These are phyloP conservation scores for Cheilosia soror DNA, from an alignment of 2,888 invertebrate species.

Conservation along the genomic window DNA sequence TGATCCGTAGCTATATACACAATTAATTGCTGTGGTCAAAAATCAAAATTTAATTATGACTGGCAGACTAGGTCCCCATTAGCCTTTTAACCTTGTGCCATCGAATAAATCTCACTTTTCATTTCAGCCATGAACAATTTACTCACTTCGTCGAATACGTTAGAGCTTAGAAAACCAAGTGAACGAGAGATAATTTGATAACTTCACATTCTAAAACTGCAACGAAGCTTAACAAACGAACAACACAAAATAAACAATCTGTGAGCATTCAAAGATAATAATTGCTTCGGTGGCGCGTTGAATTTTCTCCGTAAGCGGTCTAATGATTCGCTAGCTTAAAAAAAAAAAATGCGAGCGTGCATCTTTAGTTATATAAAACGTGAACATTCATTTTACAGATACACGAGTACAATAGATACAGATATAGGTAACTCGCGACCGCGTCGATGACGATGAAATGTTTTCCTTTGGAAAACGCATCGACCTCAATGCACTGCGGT, in stretches of 20 bases:
- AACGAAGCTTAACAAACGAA: slow-evolving; percentile 56
- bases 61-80: background rate
- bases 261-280: slow-evolving; percentile 39
- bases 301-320: slow-evolving; percentile 67
- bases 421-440: background rate
- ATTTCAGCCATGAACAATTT: background rate
- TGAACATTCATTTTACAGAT: slow-evolving; percentile 15
- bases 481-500: slow-evolving; percentile 63
- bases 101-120: slow-evolving; percentile 17
- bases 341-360: slow-evolving; percentile 39
- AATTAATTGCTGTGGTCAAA: background rate
- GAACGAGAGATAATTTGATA: slow-evolving; percentile 28
- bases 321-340: slow-evolving; percentile 48
- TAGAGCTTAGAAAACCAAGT: slow-evolving; percentile 1
- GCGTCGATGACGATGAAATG: slow-evolving; percentile 10
- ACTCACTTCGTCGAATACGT: background rate
- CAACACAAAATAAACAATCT: slow-evolving; percentile 15
- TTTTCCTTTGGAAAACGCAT: slow-evolving; percentile 57
- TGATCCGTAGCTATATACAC: too few relatives aligned
- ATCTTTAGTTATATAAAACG: slow-evolving; percentile 62
- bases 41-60: background rate
- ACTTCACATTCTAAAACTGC: slow-evolving; percentile 49
- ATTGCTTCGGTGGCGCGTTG: slow-evolving; percentile 54
- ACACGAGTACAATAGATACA: background rate
- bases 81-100: background rate